Base-by-base conservation (phyloP, 2,888 invertebrate genomes). In the Xestia rhomboidea region DNA sequence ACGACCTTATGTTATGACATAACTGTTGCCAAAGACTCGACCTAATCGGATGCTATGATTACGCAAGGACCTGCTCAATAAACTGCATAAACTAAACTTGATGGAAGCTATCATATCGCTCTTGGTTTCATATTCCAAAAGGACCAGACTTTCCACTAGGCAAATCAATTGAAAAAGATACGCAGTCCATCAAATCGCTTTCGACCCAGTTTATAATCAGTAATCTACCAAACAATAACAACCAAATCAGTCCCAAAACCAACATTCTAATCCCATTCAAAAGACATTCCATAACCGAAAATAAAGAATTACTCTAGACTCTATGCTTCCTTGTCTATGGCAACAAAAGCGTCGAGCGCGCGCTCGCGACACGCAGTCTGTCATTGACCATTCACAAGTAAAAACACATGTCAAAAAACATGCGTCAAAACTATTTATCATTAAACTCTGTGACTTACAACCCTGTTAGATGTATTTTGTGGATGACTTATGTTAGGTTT, bases 311-410 rank as follows among this genome's bases (percentile, higher is more conserved):
- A 83, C 81, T 87, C 79, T 57, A 79, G 63, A 64, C 57, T 82
- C 86, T 87, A 89, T 90, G 87, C 85, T 86, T 79, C 87, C 81
- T 91, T 93, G 91, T 93, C 91, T 93, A 92, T 93, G 92, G 87
- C 67, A 83, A 93, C 93, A 93, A 93, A 93, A 92, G 91, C 90
- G 75, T 2, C 76, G 83, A 87, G 86, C 83, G 88, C 85, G 80
- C 78, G 84, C 85, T 81, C 90, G 89, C 91, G 94, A 92, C 94
- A 91, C 90, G 93, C 93, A 90, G 94, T 94, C 94, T 94, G 89
- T 91, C 91, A 90, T 77, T 87, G 83, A 87, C 91, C 89, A 91
- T 90, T 91, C 87, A 91, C 77, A 81, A 87, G 84, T n/a, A n/a
- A n/a, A n/a, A 81, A 73, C 87, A 88, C 88, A 89, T 88, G 89